Conservation (phyloP, 2,888 invertebrate species). For the Alloplasta piceator region DNA sequence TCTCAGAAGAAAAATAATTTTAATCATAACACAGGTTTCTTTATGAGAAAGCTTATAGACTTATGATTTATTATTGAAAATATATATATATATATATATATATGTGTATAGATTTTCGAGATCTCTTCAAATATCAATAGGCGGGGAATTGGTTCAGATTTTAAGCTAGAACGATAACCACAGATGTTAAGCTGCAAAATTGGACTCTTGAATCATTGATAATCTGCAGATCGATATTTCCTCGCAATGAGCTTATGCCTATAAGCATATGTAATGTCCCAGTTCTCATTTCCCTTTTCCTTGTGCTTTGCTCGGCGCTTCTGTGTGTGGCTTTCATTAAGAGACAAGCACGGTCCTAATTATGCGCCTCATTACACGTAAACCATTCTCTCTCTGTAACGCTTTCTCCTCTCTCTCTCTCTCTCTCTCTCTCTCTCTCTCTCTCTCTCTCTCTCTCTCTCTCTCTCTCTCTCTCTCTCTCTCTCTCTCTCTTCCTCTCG, state of each 20-base stretch:
- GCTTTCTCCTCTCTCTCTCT: background rate
- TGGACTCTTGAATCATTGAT: conserved; percentile 31
- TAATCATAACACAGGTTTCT: too few species aligned
- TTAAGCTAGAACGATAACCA: too few species aligned
- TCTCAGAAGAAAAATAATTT: too few species aligned
- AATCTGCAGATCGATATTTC: background rate
- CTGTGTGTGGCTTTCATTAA: conserved; percentile 69
- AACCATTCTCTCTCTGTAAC: conserved; percentile 37
- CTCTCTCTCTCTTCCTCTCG: background rate
- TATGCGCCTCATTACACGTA: conserved; percentile 69
- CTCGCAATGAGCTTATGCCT: background rate
- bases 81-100: too few species aligned
- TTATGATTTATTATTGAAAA: too few species aligned
- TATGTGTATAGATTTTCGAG: too few species aligned
- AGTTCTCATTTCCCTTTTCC: conserved; percentile 20
- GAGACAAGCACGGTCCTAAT: conserved; percentile 69
- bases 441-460: background rate
- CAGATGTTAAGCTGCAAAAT: too few species aligned
- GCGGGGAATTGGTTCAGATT: too few species aligned
- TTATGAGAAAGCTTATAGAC: too few species aligned
- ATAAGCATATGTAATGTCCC: conserved; percentile 2
- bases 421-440: conserved; percentile 26
- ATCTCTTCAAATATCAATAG: too few species aligned
- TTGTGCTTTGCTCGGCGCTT: conserved; percentile 30
- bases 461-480: conserved; percentile 23